Base-by-base conservation (phyloP, 2,797 vertebrate genomes). In the Scyliorhinus canicula region DNA sequence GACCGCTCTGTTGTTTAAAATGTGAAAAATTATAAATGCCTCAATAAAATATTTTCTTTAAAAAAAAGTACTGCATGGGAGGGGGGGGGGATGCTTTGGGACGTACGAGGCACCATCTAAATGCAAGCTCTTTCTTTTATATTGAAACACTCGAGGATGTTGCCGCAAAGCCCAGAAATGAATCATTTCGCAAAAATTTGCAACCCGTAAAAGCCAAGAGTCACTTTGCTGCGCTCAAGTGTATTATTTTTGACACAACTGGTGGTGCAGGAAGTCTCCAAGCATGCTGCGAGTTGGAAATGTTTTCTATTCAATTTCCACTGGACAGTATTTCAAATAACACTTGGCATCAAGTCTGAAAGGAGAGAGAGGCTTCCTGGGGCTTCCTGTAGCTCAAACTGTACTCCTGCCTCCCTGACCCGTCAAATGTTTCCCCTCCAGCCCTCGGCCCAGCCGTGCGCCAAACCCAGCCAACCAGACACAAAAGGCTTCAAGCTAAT, bases 311-410 rank as follows among this genome's bases (percentile, higher is more conserved):
- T 60, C 93, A 95, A 96, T 95, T 86, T 95, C 96, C 97, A 97
- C 97, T 96, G 96, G 96, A 71, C 96, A 95, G 96, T 96, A 97
- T 97, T 97, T 97, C 96, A 96, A 96, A 95, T 95, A 96, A 96
- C 95, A 96, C 96, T 97, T 97, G 97, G 97, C 97, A 97, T 96
- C 7, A 96, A 96, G 96, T 35, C 95, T 96, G 97, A 97, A 97
- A 97, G 97, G 16, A 96, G 96, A 97, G 96, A 96, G 96, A 97
- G 96, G 97, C 96, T 96, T 24, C 63, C 96, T 95, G 96, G 96
- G 96, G 96, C 96, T 97, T 97, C 97, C 97, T 97, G 97, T 96
- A 96, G 96, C 95, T 57, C 96, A 95, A 96, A 97, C 96, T 96
- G 96, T 95, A 96, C 96, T 96, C 97, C 96, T 97, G 97, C 96